Evolutionary conservation across 2,888 invertebrate species (phyloP), one percentile per base, ranked within the genome.

Genomic region (Tipula lateralis): DNA sequence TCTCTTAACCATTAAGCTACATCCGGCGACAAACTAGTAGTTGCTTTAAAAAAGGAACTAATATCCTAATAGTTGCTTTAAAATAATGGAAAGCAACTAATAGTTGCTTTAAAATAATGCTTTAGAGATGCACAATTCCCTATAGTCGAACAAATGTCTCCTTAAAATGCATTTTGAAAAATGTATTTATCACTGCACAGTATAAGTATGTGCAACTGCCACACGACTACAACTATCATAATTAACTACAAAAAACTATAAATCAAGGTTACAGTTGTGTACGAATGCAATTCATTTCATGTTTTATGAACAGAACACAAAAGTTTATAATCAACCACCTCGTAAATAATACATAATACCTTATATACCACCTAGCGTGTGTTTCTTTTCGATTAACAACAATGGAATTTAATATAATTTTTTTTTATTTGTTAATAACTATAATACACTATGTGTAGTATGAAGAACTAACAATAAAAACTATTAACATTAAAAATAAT

Each of bases 261-360:
- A 66, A 66, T 66, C 66, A 66, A 66, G 13, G 66, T 24, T 66
- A 50, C 6, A 50, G 50, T 50, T 50, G 9, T 66, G 66, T 66
- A 24, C n/a, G 24, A 66, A 66, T 66, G 66, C 66, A 66, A 66
- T 24, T 66, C 39, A 66, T 66, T 66, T 66, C 66, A 24, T 66
- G 66, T 66, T 66, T 13, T 66, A 12, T 66, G 12, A 9, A 66
- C 19, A 24, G 9, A 66, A 24, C 24, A 66, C 24, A 66, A 66
- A 66, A 66, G 66, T 66, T 66, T 66, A 66, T 24, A 66, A 66
- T 66, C 66, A 66, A 66, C 66, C 66, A 66, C 66, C 66, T 66
- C 66, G 24, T 66, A 66, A 66, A 66, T 66, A 66, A 66, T 66
- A n/a, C n/a, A n/a, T n/a, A 66, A 24, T 24, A 66, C 24, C 66